Evolutionary conservation across 2,113 vertebrate species (phyloP).

Genomic region (Heteronetta atricapilla): DNA sequence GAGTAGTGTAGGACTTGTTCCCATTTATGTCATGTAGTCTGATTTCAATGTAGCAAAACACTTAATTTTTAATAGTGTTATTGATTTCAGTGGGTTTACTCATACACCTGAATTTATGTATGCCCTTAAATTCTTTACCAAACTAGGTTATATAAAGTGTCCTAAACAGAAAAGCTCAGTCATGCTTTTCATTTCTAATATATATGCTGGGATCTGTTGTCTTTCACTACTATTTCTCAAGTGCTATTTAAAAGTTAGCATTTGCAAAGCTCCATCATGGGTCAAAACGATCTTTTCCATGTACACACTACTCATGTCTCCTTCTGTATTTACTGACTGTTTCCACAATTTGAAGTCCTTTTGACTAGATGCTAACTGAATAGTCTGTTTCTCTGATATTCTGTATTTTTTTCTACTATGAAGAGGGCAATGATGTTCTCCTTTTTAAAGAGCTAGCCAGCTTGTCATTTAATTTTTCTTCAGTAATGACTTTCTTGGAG

Average conservation of each 20-base stretch:
- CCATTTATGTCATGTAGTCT: neutral
- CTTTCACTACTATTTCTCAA: neutral
- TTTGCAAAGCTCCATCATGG: neutral
- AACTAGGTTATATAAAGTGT: neutral
- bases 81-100: constrained; percentile 24
- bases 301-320: neutral
- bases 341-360: neutral
- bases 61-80: constrained; percentile 12
- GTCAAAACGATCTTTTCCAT: neutral
- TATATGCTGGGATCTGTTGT: neutral
- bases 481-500: neutral
- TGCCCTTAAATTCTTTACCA: constrained; percentile 15
- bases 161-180: neutral
- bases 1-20: neutral
- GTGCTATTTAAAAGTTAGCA: neutral
- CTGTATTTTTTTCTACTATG: neutral
- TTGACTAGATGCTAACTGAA: neutral
- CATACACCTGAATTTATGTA: constrained; percentile 4
- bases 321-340: neutral
- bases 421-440: neutral
- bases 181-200: neutral
- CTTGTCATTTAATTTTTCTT: neutral
- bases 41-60: constrained; percentile 29
- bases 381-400: neutral
- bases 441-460: neutral